Base-by-base conservation (phyloP, 2,113 vertebrate genomes). In the Mungos mungo region DNA sequence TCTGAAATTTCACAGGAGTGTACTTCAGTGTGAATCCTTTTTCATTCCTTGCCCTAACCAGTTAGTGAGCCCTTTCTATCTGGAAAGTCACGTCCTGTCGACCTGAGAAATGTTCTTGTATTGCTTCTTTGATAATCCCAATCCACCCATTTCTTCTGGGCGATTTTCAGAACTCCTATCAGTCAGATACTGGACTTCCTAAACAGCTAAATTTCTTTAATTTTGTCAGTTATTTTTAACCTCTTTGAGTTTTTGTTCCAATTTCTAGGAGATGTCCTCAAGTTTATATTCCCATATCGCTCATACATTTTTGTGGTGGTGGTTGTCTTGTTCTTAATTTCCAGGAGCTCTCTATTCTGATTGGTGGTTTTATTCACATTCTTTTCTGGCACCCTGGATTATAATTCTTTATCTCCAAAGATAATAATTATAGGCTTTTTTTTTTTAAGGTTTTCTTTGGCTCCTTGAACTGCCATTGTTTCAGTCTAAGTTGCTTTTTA, bases 401-500 rank as follows among this genome's bases (percentile, higher is more conserved):
- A 50, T 7, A 35, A 60, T n/a, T 45, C 83, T 72, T 90, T 69
- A 52, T 68, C 41, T 89, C n/a, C 69, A 29, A 89, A 85, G 84
- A 88, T 72, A 87, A 25, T 81, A 71, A 83, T 25, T 82, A 45
- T 3, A 86, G 69, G 60, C n/a, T 72, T 71, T n/a, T 77, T 66
- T 71, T 69, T 31, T 5, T 47, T 27, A 29, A 92, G 57, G 63
- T 89, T 80, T 93, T 69, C 72, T 84, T 94, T 69, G 45, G 41
- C 29, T 76, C 18, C 57, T 85, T 89, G 41, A 90, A 69, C 66
- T 90, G 80, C n/a, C 63, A 88, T 35, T 60, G 57, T 45, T 71
- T 87, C 86, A 38, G 90, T 66, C 41, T 45, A 89, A 45, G 79
- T 66, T 74, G 72, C 74, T 90, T 85, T 95, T 89, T 23, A 81